Evolutionary conservation across 1,140 invertebrate species (phyloP), one percentile per base, ranked within the genome.

Genomic region (Uloborus diversus): DNA sequence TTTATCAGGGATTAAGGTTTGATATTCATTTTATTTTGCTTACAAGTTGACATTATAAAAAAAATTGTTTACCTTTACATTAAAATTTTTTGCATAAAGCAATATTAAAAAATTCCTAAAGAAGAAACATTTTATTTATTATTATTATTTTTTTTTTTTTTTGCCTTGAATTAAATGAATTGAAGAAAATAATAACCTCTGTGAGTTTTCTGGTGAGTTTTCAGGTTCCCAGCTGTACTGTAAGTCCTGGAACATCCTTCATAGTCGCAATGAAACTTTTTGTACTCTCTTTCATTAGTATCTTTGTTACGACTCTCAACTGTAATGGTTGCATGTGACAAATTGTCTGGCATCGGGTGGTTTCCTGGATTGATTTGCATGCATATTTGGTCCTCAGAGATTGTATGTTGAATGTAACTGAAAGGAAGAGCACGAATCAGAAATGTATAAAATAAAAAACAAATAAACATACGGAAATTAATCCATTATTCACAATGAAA

Each of bases 151-250:
- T n/a, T n/a, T n/a, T n/a, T n/a, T n/a, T n/a, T n/a, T n/a, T n/a
- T 20, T 20, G 9, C 53, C 9, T 20, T 1, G 9, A 56, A 56
- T 9, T 56, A 20, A 1, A 56, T 56, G 23, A 56, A 56, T n/a
- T 11, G 2, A 2, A 2, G 20, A 56, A 56, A 2, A 2, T 51
- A 32, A 47, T 66, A 27, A 97, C 96, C 96, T 93, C 92, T 96
- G 84, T 98, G 96, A 76, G 94, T 96, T 90, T 97, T 97, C 90
- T 96, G 92, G 88, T 98, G 96, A 65, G 96, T 98, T 85, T 95
- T 91, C 64, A 98, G 88, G 88, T 98, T 98, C 64, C 96, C 96
- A 81, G 95, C 92, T 9, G 96, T 98, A 84, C 94, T 97, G 85
- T 98, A 98, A 27, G 93, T 96, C 82, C 96, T 89, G 79, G 90